Evolutionary conservation across 92 coral and sea anemone genomes (phyloP).

Genomic region (Epizoanthus ramosus): DNA sequence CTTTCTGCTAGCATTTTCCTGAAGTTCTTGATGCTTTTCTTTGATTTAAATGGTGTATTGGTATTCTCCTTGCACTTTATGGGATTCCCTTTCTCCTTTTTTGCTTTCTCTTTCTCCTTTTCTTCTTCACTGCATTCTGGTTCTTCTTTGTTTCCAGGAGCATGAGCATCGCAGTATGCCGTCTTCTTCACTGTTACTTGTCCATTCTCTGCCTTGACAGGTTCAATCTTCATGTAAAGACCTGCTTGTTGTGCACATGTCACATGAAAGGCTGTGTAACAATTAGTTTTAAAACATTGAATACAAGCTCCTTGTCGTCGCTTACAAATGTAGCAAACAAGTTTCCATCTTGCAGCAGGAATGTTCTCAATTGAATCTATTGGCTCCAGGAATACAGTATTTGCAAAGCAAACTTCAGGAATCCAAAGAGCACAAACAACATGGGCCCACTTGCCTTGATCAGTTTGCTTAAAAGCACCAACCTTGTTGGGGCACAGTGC

Average conservation of each 20-base stretch:
- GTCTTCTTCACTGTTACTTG: conserved; percentile 93
- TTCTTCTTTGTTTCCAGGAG: conserved; percentile 71
- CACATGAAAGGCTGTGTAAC: conserved; percentile 99
- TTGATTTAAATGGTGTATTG: conserved; percentile 68
- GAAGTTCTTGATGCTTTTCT: conserved; percentile 84
- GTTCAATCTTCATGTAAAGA: conserved; percentile 97
- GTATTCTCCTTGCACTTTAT: conserved; percentile 68
- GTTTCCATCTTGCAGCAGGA: conserved; percentile 97
- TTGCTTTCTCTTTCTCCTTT: conserved; percentile 77
- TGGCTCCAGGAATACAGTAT: conserved; percentile 98
- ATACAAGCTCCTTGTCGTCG: conserved; percentile 98
- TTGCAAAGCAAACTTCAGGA: conserved; percentile 99
- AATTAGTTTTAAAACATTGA: conserved; percentile 98
- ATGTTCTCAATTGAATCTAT: conserved; percentile 97
- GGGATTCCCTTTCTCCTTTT: conserved; percentile 68
- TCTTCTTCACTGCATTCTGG: conserved; percentile 75
- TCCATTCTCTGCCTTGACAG: conserved; percentile 86
- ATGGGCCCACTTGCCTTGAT: conserved; percentile 97
- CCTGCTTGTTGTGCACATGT: conserved; percentile 99
- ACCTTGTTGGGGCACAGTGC: conserved; percentile 97
- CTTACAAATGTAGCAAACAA: conserved; percentile 95
- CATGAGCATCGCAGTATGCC: conserved; percentile 95
- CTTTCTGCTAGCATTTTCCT: conserved; percentile 94
- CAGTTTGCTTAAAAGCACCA: conserved; percentile 99
- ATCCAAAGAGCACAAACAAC: conserved; percentile 99